Percentiles rank a stretch among this genome's conserved stretches.
Conservation (phyloP, 2,888 invertebrate genomes). For the Folsomia candida region DNA sequence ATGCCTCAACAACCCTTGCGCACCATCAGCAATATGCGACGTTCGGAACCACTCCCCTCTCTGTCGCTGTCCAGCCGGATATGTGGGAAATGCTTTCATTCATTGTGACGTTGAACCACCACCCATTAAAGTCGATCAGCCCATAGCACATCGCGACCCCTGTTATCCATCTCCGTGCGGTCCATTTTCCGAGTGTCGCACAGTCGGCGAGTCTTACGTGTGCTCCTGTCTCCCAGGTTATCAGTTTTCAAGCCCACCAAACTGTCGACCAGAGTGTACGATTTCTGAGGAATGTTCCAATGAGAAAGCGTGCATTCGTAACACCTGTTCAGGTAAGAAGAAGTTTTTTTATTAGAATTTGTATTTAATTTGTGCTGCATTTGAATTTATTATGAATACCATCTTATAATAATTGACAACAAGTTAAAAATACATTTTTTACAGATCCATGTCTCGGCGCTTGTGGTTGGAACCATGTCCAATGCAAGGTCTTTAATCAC, state of each 20-base stretch:
- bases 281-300: constrained; percentile 50
- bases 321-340: constrained; percentile 20
- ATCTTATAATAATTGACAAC: too few species aligned
- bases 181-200: constrained; percentile 65
- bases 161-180: constrained; percentile 53
- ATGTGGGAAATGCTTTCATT: neutral
- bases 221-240: constrained; percentile 65
- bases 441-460: constrained; percentile 25
- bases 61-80: constrained; percentile 63
- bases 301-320: constrained; percentile 51
- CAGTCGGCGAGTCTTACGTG: constrained; percentile 59
- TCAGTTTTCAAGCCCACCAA: constrained; percentile 63
- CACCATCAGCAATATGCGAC: constrained; percentile 72
- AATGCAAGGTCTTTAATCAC: constrained; percentile 55
- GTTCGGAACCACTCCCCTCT: constrained; percentile 77
- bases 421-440: too few species aligned
- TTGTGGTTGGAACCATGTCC: constrained; percentile 64
- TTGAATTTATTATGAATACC: too few species aligned
- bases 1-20: constrained; percentile 57
- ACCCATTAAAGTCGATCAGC: neutral
- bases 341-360: neutral
- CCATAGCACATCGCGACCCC: constrained; percentile 22
- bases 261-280: constrained; percentile 53
- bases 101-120: neutral
- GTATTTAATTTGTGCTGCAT: too few species aligned